These are phyloP conservation scores for Scomber japonicus DNA, from an alignment of 2,113 vertebrate species.

Conservation along the genomic window DNA sequence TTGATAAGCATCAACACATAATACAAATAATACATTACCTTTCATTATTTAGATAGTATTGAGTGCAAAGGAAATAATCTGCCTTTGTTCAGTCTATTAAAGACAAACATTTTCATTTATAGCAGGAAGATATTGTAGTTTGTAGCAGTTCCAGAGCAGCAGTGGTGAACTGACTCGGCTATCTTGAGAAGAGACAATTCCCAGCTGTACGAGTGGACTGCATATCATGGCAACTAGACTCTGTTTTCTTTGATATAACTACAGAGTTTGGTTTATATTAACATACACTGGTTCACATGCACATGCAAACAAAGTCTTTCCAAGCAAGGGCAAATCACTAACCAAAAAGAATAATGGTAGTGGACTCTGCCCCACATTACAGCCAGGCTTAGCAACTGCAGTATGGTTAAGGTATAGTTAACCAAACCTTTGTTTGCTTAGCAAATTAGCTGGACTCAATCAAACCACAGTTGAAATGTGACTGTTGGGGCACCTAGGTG, in stretches of 20 bases:
- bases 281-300: no score
- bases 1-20: constrained; percentile 22
- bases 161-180: background rate
- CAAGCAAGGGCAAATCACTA: background rate
- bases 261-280: background rate
- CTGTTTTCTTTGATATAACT: background rate
- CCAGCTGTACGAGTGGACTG: background rate
- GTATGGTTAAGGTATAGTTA: no score
- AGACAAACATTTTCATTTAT: background rate
- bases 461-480: no score
- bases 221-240: background rate
- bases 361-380: background rate
- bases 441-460: no score
- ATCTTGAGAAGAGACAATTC: background rate
- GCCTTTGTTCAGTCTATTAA: background rate
- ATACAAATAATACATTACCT: constrained; percentile 27
- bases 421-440: no score
- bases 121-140: background rate
- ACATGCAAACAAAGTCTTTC: constrained; percentile 5
- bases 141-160: background rate
- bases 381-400: no score
- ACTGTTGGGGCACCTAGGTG: no score
- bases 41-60: constrained; percentile 26
- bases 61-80: constrained; percentile 1
- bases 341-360: constrained; percentile 1